A percentile compares a stretch with the other conserved stretches of the same genome.
phyloP scores from a whole-genome alignment of 1,140 invertebrate genomes.

The Drosophila pectinifera region DNA sequence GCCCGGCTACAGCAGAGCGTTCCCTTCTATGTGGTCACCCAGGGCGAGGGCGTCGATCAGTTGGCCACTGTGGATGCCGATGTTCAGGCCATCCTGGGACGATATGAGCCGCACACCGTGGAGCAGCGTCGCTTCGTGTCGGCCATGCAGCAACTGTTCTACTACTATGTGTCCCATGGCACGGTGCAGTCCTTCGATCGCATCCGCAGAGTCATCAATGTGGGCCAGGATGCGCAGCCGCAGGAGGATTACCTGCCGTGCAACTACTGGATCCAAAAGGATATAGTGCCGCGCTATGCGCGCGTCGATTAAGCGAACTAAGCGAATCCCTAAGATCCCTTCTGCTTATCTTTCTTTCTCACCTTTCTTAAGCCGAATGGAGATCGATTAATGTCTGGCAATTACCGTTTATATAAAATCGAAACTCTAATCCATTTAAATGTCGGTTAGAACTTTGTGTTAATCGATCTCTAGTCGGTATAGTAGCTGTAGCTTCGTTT shows the following conservation, averaged over 20 bases:
- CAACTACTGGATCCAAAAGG: constrained; percentile 90
- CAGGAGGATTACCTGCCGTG: constrained; percentile 89
- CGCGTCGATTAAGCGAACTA: constrained; percentile 78
- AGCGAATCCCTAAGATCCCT: background rate
- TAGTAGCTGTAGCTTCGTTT: constrained; percentile 20
- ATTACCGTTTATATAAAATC: background rate
- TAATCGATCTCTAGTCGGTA: background rate
- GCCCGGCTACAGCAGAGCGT: constrained; percentile 87
- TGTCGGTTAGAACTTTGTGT: background rate
- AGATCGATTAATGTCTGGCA: constrained; percentile 8
- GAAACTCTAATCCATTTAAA: background rate
- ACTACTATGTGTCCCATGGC: constrained; percentile 91
- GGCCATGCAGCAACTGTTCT: constrained; percentile 93
- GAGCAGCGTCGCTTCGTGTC: constrained; percentile 90
- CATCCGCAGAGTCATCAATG: constrained; percentile 87
- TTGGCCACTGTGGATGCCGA: constrained; percentile 89
- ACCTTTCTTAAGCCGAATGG: constrained; percentile 14
- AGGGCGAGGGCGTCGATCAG: constrained; percentile 86
- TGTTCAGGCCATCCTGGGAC: constrained; percentile 91
- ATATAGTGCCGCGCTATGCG: constrained; percentile 90
- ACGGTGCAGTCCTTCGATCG: constrained; percentile 87
- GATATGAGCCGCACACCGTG: constrained; percentile 89
- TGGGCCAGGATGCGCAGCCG: constrained; percentile 89
- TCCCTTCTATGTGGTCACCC: constrained; percentile 91
- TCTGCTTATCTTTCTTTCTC: constrained; percentile 15